phyloP scores from a whole-genome alignment of 2,797 vertebrate genomes.

The Phrynocephalus vlangalii region DNA sequence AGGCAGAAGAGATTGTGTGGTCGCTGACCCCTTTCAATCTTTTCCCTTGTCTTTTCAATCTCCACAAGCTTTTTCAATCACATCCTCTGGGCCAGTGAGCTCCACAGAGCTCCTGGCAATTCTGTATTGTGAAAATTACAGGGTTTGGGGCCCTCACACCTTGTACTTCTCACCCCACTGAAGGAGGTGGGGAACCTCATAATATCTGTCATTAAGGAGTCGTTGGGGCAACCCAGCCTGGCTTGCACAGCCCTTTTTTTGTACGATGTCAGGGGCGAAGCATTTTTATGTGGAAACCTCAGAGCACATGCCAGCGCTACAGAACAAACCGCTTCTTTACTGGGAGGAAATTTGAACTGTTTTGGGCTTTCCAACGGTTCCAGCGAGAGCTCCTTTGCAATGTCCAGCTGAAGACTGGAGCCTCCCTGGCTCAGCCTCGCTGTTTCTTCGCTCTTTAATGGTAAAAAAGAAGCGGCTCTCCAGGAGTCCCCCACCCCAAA shows the following conservation, averaged over 20 bases:
- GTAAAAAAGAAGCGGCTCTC: not conserved
- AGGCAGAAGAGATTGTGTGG: not conserved
- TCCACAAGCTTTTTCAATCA: not conserved
- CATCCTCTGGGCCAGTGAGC: not conserved
- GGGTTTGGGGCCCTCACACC: not conserved
- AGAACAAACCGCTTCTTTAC: not conserved
- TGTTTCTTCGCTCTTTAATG: not conserved
- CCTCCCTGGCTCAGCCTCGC: not conserved
- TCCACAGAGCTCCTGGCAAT: not conserved
- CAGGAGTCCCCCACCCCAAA: too few relatives aligned
- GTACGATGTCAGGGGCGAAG: slow-evolving; percentile 23
- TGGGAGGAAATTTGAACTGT: not conserved
- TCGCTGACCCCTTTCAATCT: not conserved
- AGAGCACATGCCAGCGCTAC: not conserved
- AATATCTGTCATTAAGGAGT: not conserved
- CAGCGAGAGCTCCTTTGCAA: not conserved
- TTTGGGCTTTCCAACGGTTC: not conserved
- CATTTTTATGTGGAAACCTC: slow-evolving; percentile 22
- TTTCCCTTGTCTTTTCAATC: not conserved
- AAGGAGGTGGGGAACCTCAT: not conserved
- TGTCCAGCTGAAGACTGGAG: too few relatives aligned
- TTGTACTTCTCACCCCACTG: not conserved
- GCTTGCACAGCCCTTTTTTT: not conserved
- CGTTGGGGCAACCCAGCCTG: not conserved
- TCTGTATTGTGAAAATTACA: not conserved